A percentile compares a stretch with the other conserved stretches of the same genome.
phyloP scores from a whole-genome alignment of 2,113 vertebrate genomes.

The human region DNA sequence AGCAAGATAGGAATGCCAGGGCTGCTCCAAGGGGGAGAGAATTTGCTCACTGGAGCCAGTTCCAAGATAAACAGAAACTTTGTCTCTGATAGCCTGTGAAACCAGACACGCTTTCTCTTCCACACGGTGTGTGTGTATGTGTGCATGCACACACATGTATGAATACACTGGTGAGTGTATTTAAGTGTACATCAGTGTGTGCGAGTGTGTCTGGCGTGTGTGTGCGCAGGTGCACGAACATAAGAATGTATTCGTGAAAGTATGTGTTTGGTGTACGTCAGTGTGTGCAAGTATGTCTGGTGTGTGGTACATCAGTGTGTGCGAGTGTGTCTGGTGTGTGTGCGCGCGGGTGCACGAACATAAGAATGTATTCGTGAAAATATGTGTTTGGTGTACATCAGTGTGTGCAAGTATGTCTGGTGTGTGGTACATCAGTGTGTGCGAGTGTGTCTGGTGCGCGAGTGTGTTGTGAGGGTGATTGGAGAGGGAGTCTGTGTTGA shows the following conservation, averaged over 20 bases:
- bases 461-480: no score
- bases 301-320: not conserved
- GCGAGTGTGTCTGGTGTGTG: no score
- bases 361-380: no score
- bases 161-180: not conserved
- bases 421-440: not conserved
- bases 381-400: not conserved
- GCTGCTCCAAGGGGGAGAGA: conserved; percentile 46
- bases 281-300: not conserved
- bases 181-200: not conserved
- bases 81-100: conserved; percentile 35
- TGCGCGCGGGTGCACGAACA: no score
- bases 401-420: not conserved
- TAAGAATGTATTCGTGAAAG: conserved; percentile 20
- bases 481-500: rapidly evolving
- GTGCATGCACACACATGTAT: not conserved
- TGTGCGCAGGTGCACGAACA: not conserved
- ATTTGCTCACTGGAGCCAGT: conserved; percentile 14
- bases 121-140: not conserved
- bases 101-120: conserved; percentile 1
- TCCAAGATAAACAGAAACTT: conserved; percentile 65
- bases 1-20: not conserved
- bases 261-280: not conserved
- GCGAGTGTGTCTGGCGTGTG: no score
- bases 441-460: no score